A percentile compares a stretch with the other conserved stretches of the same genome.
These are phyloP conservation scores for Pseudomyrmex concolor DNA, from an alignment of 1,140 invertebrate genomes.

Conservation along the genomic window DNA sequence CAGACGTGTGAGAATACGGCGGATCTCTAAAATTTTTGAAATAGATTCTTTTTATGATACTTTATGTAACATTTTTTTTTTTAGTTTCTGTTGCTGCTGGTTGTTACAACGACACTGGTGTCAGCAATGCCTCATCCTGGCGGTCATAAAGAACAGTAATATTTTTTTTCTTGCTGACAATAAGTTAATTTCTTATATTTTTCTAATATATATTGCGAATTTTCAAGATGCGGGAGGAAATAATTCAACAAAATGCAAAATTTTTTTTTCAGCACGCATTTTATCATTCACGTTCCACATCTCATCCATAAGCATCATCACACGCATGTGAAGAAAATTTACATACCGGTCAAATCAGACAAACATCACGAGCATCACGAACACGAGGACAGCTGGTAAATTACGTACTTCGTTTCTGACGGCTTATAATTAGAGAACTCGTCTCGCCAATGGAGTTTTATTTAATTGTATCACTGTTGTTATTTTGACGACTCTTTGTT, in stretches of 20 bases:
- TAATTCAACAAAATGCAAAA: background rate
- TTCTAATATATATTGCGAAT: background rate
- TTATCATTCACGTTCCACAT: slow-evolving; percentile 75
- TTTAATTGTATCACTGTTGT: background rate
- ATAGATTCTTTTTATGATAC: background rate
- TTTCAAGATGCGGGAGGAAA: background rate
- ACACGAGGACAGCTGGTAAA: slow-evolving; percentile 69
- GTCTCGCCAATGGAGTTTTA: background rate
- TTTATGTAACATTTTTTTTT: slow-evolving; percentile 9
- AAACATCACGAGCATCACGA: slow-evolving; percentile 62
- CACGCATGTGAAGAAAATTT: slow-evolving; percentile 76
- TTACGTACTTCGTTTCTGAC: background rate
- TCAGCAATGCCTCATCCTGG: slow-evolving; percentile 65
- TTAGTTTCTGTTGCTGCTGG: slow-evolving; percentile 63
- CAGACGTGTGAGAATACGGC: background rate
- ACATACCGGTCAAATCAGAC: slow-evolving; percentile 70
- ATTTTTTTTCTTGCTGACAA: slow-evolving; percentile 34
- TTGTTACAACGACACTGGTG: slow-evolving; percentile 56
- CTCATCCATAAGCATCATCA: slow-evolving; percentile 73
- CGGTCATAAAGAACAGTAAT: slow-evolving; percentile 71
- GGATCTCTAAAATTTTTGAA: slow-evolving; percentile 1
- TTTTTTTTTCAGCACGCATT: slow-evolving; percentile 71
- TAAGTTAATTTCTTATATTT: background rate
- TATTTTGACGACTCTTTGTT: slow-evolving; percentile 1
- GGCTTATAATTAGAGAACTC: background rate